Base-by-base conservation (phyloP, 2,888 invertebrate species). In the Hydrotaea diabolus region DNA sequence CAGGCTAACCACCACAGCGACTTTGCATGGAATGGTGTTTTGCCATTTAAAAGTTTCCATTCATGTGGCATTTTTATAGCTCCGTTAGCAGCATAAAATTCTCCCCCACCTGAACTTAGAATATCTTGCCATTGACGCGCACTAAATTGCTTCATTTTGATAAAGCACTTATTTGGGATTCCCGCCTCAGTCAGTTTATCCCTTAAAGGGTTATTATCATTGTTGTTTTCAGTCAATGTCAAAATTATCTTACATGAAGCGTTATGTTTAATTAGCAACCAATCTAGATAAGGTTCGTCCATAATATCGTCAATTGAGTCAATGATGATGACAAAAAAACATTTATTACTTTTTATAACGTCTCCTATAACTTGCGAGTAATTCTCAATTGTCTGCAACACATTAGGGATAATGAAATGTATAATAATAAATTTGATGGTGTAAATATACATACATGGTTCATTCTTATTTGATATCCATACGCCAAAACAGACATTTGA, bases 261-360 rank as follows among this genome's bases (percentile, higher is more conserved):
- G 4, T 96, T 96, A 86, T 97, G 93, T 71, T 94, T 94, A 75
- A 93, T 93, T 7, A 97, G 97, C 87, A 97, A 93, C 97, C 97
- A 97, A 85, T 95, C 93, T 49, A 96, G 93, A 83, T 94, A 94
- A 0, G 87, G 87, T 69, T 89, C 90, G 15, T 87, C 82, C 59
- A 90, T 84, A 77, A 92, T 93, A 90, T 95, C 94, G 89, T 96
- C 96, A 59, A 97, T 93, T 0, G 96, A 97, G 89, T 97, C 97
- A 87, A 97, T 94, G 72, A 96, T 93, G 85, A 97, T 93, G 74
- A 97, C 93, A 81, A 96, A 92, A 66, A 95, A 94, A 86, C 95
- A 93, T 89, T 91, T 91, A 62, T 89, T 89, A 26, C 87, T 88
- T 23, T 88, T 90, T 55, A 92, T 85, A 26, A 90, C 86, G 7